A percentile compares a stretch with the other conserved stretches of the same genome.
These are phyloP conservation scores for Micrasema minimum DNA, from an alignment of 1,140 invertebrate genomes.

Conservation along the genomic window DNA sequence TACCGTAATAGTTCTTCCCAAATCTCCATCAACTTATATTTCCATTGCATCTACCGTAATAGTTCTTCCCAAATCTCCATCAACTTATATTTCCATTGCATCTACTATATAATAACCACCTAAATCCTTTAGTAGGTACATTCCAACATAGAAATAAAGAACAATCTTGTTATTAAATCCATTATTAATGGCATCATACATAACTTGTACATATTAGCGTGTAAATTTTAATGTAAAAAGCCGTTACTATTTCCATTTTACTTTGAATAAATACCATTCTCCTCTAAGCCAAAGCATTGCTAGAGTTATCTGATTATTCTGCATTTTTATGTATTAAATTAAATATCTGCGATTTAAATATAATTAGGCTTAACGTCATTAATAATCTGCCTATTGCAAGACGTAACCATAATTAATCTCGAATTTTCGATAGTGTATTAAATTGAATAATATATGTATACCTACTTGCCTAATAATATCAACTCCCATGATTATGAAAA, in stretches of 20 bases:
- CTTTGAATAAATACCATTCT: slow-evolving; percentile 47
- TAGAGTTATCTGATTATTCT: slow-evolving; percentile 66
- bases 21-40: too few relatives aligned
- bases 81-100: too few relatives aligned
- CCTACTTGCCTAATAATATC: too few relatives aligned
- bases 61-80: too few relatives aligned
- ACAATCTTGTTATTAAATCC: not conserved
- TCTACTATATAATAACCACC: too few relatives aligned
- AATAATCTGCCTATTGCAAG: slow-evolving; percentile 16
- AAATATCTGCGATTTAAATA: slow-evolving; percentile 52
- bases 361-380: slow-evolving; percentile 3
- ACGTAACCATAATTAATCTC: slow-evolving; percentile 15
- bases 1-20: too few relatives aligned
- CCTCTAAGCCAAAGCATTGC: slow-evolving; percentile 67
- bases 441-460: too few relatives aligned
- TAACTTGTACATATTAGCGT: slow-evolving; percentile 7
- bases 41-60: too few relatives aligned
- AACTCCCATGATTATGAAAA: too few relatives aligned
- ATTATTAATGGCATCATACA: not conserved
- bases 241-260: slow-evolving; percentile 29
- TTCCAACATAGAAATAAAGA: not conserved
- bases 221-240: slow-evolving; percentile 19
- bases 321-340: slow-evolving; percentile 61
- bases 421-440: slow-evolving; percentile 12
- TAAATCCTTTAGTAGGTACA: too few relatives aligned